These are phyloP conservation scores for Brachyhypopomus occidentalis DNA, from an alignment of 2,113 vertebrate genomes.

Conservation along the genomic window DNA sequence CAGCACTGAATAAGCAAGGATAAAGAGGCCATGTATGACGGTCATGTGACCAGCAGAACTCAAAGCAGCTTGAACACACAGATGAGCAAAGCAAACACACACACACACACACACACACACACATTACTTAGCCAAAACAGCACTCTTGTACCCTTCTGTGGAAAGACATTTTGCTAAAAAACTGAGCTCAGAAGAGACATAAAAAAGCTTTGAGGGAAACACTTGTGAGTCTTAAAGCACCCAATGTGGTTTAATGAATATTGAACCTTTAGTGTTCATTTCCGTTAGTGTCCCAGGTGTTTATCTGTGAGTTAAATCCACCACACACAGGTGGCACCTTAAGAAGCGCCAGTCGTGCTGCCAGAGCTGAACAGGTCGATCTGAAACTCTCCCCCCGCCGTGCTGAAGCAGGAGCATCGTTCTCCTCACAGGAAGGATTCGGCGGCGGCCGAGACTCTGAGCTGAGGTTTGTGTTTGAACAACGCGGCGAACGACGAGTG, in stretches of 20 bases:
- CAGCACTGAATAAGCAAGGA: not conserved
- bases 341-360: too few species aligned
- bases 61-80: not conserved
- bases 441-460: conserved; percentile 47
- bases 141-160: not conserved
- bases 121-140: too few species aligned
- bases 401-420: too few species aligned
- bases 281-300: too few species aligned
- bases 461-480: conserved; percentile 71
- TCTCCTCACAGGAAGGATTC: conserved; percentile 31
- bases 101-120: not conserved
- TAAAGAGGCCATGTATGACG: not conserved
- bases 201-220: not conserved
- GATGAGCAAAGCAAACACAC: not conserved
- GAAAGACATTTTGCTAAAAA: not conserved
- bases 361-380: too few species aligned
- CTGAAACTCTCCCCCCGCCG: too few species aligned
- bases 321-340: too few species aligned
- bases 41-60: not conserved
- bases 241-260: conserved; percentile 17
- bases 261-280: too few species aligned
- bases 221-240: not conserved
- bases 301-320: too few species aligned
- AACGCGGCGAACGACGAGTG: conserved; percentile 69
- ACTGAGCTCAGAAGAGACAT: not conserved